A percentile compares a stretch with the other conserved stretches of the same genome.
phyloP scores from a whole-genome alignment of 2,888 invertebrate species.

The Baccha elongata region DNA sequence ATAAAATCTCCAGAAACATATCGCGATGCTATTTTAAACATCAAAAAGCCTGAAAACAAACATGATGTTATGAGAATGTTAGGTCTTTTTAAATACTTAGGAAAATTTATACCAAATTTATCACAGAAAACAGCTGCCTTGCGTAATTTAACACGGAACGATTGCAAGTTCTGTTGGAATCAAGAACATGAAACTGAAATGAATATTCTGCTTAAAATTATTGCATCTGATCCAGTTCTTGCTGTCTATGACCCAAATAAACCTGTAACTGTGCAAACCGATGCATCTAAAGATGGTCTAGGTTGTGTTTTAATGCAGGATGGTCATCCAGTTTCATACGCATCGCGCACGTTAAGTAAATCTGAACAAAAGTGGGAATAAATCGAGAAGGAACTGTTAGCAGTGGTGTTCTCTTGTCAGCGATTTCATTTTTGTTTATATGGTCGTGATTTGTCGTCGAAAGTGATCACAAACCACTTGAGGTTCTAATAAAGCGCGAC shows the following conservation, averaged over 20 bases:
- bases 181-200: slow-evolving; percentile 45
- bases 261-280: slow-evolving; percentile 76
- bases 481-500: slow-evolving; percentile 75
- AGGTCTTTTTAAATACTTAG: slow-evolving; percentile 69
- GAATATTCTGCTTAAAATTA: slow-evolving; percentile 20
- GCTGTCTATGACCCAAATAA: slow-evolving; percentile 64
- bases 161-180: slow-evolving; percentile 53
- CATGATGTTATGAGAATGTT: slow-evolving; percentile 47
- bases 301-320: slow-evolving; percentile 78
- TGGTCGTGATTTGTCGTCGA: slow-evolving; percentile 32
- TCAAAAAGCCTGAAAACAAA: slow-evolving; percentile 45
- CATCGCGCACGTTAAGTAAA: slow-evolving; percentile 76
- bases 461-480: slow-evolving; percentile 76
- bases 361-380: slow-evolving; percentile 78
- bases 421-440: slow-evolving; percentile 45
- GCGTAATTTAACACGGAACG: slow-evolving; percentile 42
- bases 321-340: slow-evolving; percentile 76
- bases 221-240: slow-evolving; percentile 49
- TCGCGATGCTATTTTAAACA: slow-evolving; percentile 61
- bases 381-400: slow-evolving; percentile 80
- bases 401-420: slow-evolving; percentile 76
- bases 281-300: slow-evolving; percentile 74
- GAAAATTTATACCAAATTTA: slow-evolving; percentile 71
- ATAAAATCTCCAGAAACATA: slow-evolving; percentile 62
- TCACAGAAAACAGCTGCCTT: slow-evolving; percentile 46